A percentile compares a stretch with the other conserved stretches of the same genome.
These are phyloP conservation scores for Oscheius sp. DNA, from an alignment of 1,140 invertebrate species.

Conservation along the genomic window DNA sequence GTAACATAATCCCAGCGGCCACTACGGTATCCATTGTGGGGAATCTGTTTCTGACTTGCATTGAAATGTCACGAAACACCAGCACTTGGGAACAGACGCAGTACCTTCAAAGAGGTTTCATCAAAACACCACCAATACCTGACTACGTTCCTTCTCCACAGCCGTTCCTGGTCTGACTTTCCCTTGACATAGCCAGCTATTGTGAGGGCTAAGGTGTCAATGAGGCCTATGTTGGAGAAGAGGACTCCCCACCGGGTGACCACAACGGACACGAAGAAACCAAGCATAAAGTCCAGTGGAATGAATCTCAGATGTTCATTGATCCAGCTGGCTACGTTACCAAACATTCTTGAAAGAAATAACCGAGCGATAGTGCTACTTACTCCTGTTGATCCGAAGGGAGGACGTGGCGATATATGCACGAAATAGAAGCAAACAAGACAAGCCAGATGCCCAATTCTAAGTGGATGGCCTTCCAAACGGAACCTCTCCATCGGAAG, in stretches of 20 bases:
- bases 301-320: slow-evolving; percentile 12
- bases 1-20: slow-evolving; percentile 66
- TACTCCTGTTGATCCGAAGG: not conserved
- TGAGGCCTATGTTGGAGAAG: slow-evolving; percentile 11
- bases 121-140: slow-evolving; percentile 68
- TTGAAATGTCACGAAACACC: slow-evolving; percentile 77
- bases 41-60: slow-evolving; percentile 86
- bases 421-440: not conserved
- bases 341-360: too few species aligned
- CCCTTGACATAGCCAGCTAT: slow-evolving; percentile 68
- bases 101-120: not conserved
- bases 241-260: slow-evolving; percentile 25
- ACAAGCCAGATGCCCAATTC: slow-evolving; percentile 11
- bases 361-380: too few species aligned
- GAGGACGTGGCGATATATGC: slow-evolving; percentile 15
- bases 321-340: not conserved
- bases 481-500: slow-evolving; percentile 11
- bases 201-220: slow-evolving; percentile 64
- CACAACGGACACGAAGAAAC: slow-evolving; percentile 28
- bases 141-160: slow-evolving; percentile 82
- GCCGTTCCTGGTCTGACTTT: slow-evolving; percentile 76
- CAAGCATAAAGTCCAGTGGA: slow-evolving; percentile 27
- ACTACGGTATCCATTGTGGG: slow-evolving; percentile 83
- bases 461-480: slow-evolving; percentile 22
- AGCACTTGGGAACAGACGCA: slow-evolving; percentile 73